Conservation (phyloP, 35 echinoderm and acorn worm genomes). For the Anneissia japonica region DNA sequence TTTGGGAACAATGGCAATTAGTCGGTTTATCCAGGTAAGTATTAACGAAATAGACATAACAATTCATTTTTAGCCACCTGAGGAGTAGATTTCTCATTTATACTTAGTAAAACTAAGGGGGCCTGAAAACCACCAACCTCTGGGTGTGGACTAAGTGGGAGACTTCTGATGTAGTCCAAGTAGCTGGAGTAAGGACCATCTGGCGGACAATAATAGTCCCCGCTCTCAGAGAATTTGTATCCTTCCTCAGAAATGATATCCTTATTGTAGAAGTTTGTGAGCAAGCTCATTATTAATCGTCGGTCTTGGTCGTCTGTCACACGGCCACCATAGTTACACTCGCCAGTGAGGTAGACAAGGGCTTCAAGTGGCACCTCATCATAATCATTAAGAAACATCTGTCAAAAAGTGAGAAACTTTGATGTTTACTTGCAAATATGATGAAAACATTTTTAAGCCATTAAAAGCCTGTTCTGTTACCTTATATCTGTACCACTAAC, state of each 20-base stretch:
- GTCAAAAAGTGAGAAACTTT: background rate
- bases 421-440: no score
- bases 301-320: conserved; percentile 90
- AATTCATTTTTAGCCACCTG: no score
- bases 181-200: conserved; percentile 65
- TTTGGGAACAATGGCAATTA: no score
- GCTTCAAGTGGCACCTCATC: conserved; percentile 84
- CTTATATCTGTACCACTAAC: no score
- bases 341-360: conserved; percentile 79
- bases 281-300: conserved; percentile 78
- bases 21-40: no score
- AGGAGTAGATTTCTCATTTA: no score
- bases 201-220: conserved; percentile 70
- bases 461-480: no score
- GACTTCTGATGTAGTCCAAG: conserved; percentile 75
- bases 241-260: conserved; percentile 31
- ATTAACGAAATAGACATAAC: no score
- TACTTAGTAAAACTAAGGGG: no score
- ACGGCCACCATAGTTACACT: conserved; percentile 95
- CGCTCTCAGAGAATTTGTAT: conserved; percentile 93
- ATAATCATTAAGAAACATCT: conserved; percentile 99
- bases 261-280: conserved; percentile 81
- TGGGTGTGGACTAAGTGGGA: conserved; percentile 75
- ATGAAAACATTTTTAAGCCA: no score
- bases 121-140: conserved; percentile 64